These are phyloP conservation scores for Vultur gryphus DNA, from an alignment of 2,797 vertebrate genomes.

Conservation along the genomic window DNA sequence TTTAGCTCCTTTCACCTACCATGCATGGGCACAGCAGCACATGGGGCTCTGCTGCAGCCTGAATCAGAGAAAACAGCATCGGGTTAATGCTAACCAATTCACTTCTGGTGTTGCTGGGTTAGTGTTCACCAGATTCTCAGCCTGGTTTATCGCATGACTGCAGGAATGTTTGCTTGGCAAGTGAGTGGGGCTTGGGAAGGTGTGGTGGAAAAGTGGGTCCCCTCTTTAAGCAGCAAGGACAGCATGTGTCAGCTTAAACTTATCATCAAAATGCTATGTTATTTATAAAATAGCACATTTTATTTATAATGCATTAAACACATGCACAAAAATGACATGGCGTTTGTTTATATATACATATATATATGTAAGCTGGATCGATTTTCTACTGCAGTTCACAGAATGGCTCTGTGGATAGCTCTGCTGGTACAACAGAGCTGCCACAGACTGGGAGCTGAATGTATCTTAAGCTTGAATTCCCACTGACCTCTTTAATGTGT, in stretches of 20 bases:
- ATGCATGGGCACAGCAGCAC: background rate
- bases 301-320: background rate
- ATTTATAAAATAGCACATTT: background rate
- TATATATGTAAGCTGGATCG: rapidly evolving
- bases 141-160: background rate
- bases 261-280: background rate
- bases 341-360: background rate
- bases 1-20: background rate
- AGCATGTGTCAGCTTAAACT: background rate
- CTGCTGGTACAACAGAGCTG: background rate
- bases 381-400: background rate
- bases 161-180: background rate
- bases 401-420: background rate
- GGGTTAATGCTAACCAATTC: background rate
- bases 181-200: background rate
- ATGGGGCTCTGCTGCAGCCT: background rate
- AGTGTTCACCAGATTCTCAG: background rate
- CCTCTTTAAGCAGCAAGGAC: background rate
- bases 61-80: background rate
- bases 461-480: background rate
- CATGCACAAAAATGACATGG: background rate
- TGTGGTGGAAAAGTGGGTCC: background rate
- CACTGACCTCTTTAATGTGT: background rate
- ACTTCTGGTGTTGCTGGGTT: background rate
- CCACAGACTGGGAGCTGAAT: background rate